Conservation (phyloP, 2,113 vertebrate species). For the Muntiacus muntjak region DNA sequence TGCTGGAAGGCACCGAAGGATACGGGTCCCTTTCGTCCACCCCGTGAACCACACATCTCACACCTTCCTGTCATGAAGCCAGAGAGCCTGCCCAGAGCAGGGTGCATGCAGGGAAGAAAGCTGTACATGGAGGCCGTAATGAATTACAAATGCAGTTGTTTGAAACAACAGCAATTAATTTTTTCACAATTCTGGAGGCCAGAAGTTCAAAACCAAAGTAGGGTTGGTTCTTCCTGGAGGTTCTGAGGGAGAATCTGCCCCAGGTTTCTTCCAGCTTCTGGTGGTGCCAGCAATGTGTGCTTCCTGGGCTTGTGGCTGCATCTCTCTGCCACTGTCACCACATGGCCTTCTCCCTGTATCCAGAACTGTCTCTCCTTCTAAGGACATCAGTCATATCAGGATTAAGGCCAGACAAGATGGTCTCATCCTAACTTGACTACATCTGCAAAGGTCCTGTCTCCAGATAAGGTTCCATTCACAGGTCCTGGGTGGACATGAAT, state of each 20-base stretch:
- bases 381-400: fast-evolving
- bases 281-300: fast-evolving
- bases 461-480: not conserved
- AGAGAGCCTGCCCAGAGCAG: not conserved
- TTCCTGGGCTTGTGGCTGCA: not conserved
- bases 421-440: not conserved
- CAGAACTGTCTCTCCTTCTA: too few relatives aligned
- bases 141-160: not conserved
- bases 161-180: not conserved
- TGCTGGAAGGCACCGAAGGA: not conserved
- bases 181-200: not conserved
- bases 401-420: too few relatives aligned
- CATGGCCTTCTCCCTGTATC: not conserved
- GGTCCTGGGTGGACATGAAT: not conserved
- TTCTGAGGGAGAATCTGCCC: not conserved
- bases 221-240: not conserved
- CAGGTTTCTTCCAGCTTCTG: not conserved
- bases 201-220: not conserved
- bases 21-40: fast-evolving
- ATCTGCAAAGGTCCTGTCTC: not conserved
- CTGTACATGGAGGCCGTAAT: fast-evolving
- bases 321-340: not conserved
- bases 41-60: fast-evolving
- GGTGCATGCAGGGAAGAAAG: not conserved
- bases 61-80: not conserved